Conservation (phyloP, 2,797 vertebrate species). For the Thaleichthys pacificus region DNA sequence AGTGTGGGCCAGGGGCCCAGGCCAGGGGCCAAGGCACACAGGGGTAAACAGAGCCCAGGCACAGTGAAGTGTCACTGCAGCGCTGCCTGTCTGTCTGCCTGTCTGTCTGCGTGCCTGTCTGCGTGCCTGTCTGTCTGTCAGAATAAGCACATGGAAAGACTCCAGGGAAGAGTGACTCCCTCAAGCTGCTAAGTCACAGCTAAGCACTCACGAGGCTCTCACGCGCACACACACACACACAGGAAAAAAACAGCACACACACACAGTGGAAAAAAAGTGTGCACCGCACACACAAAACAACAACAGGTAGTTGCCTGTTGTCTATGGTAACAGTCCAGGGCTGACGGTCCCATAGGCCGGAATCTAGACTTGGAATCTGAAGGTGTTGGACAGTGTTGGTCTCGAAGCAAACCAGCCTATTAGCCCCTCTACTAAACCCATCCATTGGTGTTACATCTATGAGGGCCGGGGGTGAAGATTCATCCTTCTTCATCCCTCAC, state of each 20-base stretch:
- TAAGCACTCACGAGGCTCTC: conserved; percentile 62
- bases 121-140: not conserved
- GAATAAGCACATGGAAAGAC: conserved; percentile 67
- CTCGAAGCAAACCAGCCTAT: no score
- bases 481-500: not conserved
- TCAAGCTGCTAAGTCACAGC: conserved; percentile 68
- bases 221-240: not conserved
- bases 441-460: not conserved
- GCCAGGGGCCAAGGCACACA: not conserved
- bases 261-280: not conserved
- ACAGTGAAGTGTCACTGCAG: conserved; percentile 5
- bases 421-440: not conserved
- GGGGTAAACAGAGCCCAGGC: not conserved
- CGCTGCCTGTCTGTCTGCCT: conserved; percentile 28
- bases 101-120: not conserved
- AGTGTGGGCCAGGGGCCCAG: not conserved
- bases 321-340: no score
- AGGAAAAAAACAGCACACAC: not conserved
- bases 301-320: not conserved
- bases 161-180: conserved; percentile 69
- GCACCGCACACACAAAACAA: not conserved
- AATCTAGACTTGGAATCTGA: not conserved
- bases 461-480: no score
- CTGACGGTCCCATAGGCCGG: no score
- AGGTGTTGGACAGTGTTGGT: not conserved